phyloP scores from a whole-genome alignment of 2,113 vertebrate species.

The Gavialis gangeticus region DNA sequence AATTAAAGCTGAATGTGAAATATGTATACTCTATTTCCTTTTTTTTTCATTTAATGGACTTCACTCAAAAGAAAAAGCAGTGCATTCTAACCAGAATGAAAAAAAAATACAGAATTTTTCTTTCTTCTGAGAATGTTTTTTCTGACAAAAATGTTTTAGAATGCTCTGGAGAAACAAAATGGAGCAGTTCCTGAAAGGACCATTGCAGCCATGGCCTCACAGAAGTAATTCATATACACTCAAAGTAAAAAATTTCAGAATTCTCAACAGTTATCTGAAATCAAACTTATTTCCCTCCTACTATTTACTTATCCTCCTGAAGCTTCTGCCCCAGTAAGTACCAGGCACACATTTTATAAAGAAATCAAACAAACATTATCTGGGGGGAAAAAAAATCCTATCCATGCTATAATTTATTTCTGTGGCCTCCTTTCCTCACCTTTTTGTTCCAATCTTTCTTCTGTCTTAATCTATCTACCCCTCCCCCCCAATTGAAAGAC shows the following conservation, averaged over 20 bases:
- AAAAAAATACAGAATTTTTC: not conserved
- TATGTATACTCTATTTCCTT: not conserved
- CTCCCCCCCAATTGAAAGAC: not conserved
- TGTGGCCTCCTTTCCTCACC: not conserved
- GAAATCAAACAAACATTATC: not conserved
- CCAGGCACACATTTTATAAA: not conserved
- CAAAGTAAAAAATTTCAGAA: not conserved
- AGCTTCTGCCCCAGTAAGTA: not conserved
- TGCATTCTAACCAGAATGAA: not conserved
- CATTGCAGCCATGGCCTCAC: not conserved
- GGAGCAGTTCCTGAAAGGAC: not conserved
- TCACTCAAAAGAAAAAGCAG: not conserved
- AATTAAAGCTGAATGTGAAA: not conserved
- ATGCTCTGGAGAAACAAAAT: not conserved
- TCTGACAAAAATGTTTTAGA: not conserved
- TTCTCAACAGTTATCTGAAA: not conserved
- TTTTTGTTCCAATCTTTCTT: not conserved
- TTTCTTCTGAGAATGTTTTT: not conserved
- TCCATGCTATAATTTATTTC: not conserved
- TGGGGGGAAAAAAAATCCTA: not conserved
- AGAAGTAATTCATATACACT: not conserved
- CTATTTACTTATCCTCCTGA: not conserved
- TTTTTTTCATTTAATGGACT: not conserved
- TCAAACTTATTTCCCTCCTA: not conserved
- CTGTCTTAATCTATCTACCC: not conserved